Evolutionary conservation across 1,140 invertebrate genomes (phyloP).

Genomic region (Neodiprion lecontei): DNA sequence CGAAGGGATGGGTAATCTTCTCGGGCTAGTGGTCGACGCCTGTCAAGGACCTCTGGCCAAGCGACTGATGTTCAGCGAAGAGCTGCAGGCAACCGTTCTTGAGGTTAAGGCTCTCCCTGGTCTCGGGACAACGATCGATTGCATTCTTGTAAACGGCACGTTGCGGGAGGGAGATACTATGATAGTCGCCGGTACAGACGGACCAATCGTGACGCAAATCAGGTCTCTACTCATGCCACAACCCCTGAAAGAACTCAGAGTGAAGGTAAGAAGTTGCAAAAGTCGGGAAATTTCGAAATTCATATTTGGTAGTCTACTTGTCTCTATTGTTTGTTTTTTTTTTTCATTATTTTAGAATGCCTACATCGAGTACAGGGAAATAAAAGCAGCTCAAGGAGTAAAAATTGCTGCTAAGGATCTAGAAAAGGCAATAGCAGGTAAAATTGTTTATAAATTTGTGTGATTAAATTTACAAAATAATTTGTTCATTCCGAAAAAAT

Average conservation of each 20-base stretch:
- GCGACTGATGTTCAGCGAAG: constrained; percentile 90
- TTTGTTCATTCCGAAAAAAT: not conserved
- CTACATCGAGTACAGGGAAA: constrained; percentile 95
- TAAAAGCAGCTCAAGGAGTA: constrained; percentile 96
- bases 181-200: constrained; percentile 96
- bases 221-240: constrained; percentile 97
- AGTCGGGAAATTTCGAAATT: constrained; percentile 15
- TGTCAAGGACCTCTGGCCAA: constrained; percentile 92
- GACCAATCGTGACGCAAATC: constrained; percentile 97
- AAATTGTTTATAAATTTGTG: constrained; percentile 37
- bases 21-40: constrained; percentile 90
- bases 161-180: constrained; percentile 93
- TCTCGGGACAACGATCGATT: constrained; percentile 98
- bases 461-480: constrained; percentile 15
- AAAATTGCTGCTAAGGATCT: constrained; percentile 98
- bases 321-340: constrained; percentile 30
- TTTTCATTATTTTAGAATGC: constrained; percentile 74
- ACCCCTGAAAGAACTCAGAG: constrained; percentile 95
- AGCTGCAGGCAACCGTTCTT: constrained; percentile 96
- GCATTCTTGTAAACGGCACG: constrained; percentile 96
- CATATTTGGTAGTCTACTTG: not conserved
- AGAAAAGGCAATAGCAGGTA: constrained; percentile 95
- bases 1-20: constrained; percentile 98
- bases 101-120: constrained; percentile 99
- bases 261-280: constrained; percentile 76